Evolutionary conservation across 2,113 vertebrate genomes (phyloP).

Genomic region (Alouatta palliata): DNA sequence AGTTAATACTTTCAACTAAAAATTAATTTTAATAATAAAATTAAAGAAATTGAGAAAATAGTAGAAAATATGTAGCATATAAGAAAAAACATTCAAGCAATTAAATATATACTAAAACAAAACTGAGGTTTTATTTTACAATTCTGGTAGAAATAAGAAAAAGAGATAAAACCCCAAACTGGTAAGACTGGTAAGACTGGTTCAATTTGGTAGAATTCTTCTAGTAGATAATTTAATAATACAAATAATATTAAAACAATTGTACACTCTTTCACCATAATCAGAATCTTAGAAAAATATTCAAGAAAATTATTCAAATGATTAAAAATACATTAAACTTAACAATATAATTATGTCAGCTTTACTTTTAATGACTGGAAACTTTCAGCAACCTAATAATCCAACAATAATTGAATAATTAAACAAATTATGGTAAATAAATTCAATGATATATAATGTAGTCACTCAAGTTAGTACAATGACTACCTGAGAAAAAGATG

Average conservation of each 20-base stretch:
- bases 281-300: not conserved
- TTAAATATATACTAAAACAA: not conserved
- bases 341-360: not conserved
- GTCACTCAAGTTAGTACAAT: conserved; percentile 13
- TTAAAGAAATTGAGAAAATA: not conserved
- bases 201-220: not conserved
- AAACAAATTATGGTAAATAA: not conserved
- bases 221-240: conserved; percentile 26
- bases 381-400: not conserved
- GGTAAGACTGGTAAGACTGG: no score
- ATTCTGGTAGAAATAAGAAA: not conserved
- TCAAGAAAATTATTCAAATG: not conserved
- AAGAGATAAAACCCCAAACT: not conserved
- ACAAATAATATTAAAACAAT: not conserved
- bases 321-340: not conserved
- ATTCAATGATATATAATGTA: not conserved
- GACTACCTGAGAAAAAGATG: not conserved
- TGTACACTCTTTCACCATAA: not conserved
- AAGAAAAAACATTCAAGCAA: not conserved
- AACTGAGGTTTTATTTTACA: not conserved
- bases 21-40: not conserved
- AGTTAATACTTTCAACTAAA: not conserved
- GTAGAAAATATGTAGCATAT: not conserved
- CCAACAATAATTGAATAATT: not conserved
- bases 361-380: not conserved